phyloP scores from a whole-genome alignment of 2,888 invertebrate species.

The Coecobrya sp. region DNA sequence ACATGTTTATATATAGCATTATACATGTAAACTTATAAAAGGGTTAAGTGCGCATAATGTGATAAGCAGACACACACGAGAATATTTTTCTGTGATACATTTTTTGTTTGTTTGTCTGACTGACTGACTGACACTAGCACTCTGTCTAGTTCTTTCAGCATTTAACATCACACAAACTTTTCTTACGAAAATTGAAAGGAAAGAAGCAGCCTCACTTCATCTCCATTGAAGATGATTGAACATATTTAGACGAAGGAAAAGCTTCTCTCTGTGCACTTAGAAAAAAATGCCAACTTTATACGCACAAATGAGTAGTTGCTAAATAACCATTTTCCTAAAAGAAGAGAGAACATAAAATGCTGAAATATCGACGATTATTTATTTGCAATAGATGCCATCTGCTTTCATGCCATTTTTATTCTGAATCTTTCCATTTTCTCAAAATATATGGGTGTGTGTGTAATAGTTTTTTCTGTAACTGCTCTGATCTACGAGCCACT shows the following conservation, averaged over 20 bases:
- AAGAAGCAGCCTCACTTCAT: not conserved
- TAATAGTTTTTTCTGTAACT: conserved; percentile 7
- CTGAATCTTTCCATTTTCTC: not conserved
- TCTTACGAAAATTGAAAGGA: conserved; percentile 11
- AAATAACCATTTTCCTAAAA: not conserved
- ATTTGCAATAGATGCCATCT: conserved; percentile 52
- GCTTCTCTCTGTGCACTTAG: not conserved
- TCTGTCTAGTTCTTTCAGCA: not conserved
- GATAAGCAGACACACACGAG: not conserved
- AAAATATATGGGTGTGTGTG: not conserved
- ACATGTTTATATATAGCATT: not conserved
- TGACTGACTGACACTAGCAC: conserved; percentile 25
- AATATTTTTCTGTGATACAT: not conserved
- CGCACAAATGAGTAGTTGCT: conserved; percentile 1
- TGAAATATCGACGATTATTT: conserved; percentile 14
- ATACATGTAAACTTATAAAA: not conserved
- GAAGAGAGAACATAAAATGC: not conserved
- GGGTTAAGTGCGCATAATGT: not conserved
- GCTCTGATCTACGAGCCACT: not conserved
- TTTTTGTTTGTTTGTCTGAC: conserved; percentile 23
- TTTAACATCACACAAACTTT: not conserved
- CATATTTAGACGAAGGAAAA: not conserved
- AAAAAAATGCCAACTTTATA: not conserved
- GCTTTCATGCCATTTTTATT: conserved; percentile 52
- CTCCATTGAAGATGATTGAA: conserved; percentile 21